Conservation (phyloP, 2,888 invertebrate genomes). For the Ligdia adustata region DNA sequence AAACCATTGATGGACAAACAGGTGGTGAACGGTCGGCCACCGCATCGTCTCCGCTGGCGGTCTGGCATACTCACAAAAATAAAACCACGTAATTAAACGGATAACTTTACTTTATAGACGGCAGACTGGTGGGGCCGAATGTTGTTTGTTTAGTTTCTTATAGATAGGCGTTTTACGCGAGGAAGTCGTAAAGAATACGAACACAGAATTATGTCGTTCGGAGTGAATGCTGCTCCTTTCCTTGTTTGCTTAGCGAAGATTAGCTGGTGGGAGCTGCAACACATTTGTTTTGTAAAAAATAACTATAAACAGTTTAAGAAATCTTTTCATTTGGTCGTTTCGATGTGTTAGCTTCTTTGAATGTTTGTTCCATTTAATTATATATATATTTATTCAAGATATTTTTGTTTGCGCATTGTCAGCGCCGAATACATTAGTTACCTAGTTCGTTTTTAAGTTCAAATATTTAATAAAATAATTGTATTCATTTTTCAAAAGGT, state of each 20-base stretch:
- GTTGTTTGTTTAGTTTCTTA: conserved; percentile 81
- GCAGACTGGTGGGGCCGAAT: conserved; percentile 78
- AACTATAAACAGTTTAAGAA: too few species aligned
- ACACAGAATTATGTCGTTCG: conserved; percentile 82
- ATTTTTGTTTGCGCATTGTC: too few species aligned
- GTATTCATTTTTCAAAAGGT: too few species aligned
- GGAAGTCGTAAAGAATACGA: conserved; percentile 81
- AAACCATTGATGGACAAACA: conserved; percentile 1
- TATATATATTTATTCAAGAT: too few species aligned
- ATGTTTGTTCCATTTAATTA: too few species aligned
- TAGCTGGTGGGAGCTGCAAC: conserved; percentile 6
- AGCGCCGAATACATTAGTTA: too few species aligned
- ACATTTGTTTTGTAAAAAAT: background rate
- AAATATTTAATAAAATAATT: too few species aligned
- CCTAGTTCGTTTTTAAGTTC: too few species aligned
- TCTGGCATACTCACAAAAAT: conserved; percentile 81
- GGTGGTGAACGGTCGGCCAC: conserved; percentile 47
- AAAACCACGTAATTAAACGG: conserved; percentile 83
- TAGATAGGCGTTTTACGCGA: conserved; percentile 83
- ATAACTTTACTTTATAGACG: conserved; percentile 80
- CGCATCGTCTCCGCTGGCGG: conserved; percentile 73
- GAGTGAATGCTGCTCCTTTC: conserved; percentile 65
- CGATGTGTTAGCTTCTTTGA: too few species aligned
- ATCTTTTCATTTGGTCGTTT: too few species aligned
- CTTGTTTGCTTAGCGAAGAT: conserved; percentile 35